Base-by-base conservation (phyloP, 2,113 vertebrate species). In the Aspidoscelis tigris region DNA sequence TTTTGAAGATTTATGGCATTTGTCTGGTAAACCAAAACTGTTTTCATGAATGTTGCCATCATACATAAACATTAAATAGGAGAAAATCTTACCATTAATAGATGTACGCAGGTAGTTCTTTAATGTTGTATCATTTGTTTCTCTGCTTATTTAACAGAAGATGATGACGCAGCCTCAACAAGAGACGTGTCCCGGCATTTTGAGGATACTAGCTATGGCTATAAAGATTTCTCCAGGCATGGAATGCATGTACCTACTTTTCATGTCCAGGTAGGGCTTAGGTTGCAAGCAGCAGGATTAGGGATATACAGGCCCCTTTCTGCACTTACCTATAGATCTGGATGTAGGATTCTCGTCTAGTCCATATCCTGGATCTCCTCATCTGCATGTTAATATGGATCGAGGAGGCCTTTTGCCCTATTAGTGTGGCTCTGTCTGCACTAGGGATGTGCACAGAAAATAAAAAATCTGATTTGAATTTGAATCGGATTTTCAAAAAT, bases 131-230 rank as follows among this genome's bases (percentile, higher is more conserved):
- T 20, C n/a, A 65, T 33, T 2, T 24, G 50, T 0, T 20, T 39
- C 3, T 0, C 0, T n/a, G 66, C 16, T 44, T 74, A 61, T 61
- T 88, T 80, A 43, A 90, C 94, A 90, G 98, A 99, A 90, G 98
- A 99, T 47, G 98, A 99, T 91, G 98, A 99, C 89, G 94, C 93
- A 1, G 93, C 96, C 84, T 96, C 98, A 20, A 95, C 97, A 58
- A 96, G 97, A 89, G 98, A 99, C 4, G 96, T 99, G 69, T 99
- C 98, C 71, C 96, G 97, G 39, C 99, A 99, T 93, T 99, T 99
- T 89, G 98, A 99, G 92, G 99, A 99, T 84, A 97, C 98, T 85
- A 99, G 97, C 93, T 99, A 99, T 5, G 99, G 99, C 83, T 99
- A 99, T 93, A 98, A 99, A 88, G 98, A 99, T 92, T 99, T 99